These are phyloP conservation scores for Ceraclea dissimilis DNA, from an alignment of 2,888 invertebrate genomes.

Conservation along the genomic window DNA sequence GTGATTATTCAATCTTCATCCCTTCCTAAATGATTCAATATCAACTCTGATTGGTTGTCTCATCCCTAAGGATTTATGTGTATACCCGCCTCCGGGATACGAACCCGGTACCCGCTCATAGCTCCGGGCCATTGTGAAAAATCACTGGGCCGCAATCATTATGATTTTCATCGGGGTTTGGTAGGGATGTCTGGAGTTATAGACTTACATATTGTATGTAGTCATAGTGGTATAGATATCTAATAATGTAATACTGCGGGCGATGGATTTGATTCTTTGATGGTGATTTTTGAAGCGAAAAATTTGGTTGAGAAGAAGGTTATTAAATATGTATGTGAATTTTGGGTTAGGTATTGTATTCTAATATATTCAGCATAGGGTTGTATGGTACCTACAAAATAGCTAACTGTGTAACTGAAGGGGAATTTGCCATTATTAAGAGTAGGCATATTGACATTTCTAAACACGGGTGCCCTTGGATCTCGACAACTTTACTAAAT, in stretches of 20 bases:
- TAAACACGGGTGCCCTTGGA: too few species aligned
- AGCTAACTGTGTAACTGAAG: too few species aligned
- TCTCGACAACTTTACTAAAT: too few species aligned
- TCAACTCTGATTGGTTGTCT: background rate
- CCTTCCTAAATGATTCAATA: background rate
- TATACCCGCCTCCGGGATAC: conserved; percentile 4
- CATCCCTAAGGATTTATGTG: background rate
- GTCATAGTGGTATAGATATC: too few species aligned
- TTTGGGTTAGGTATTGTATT: background rate
- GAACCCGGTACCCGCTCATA: conserved; percentile 6
- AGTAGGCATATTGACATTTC: too few species aligned
- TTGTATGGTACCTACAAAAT: background rate
- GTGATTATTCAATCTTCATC: background rate
- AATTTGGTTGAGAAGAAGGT: background rate
- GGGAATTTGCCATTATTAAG: too few species aligned
- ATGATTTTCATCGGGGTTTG: background rate
- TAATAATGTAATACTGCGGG: too few species aligned
- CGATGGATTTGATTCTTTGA: background rate
- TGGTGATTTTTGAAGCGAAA: conserved; percentile 1
- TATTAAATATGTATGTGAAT: conserved; percentile 4
- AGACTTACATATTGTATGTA: too few species aligned
- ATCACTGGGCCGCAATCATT: conserved; percentile 5
- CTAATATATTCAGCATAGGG: background rate
- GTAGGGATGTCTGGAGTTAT: background rate
- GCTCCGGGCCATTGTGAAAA: conserved; percentile 3